Percentiles rank a stretch among this genome's conserved stretches.
Conservation (phyloP, 2,113 vertebrate genomes). For the Coreoperca whiteheadi region DNA sequence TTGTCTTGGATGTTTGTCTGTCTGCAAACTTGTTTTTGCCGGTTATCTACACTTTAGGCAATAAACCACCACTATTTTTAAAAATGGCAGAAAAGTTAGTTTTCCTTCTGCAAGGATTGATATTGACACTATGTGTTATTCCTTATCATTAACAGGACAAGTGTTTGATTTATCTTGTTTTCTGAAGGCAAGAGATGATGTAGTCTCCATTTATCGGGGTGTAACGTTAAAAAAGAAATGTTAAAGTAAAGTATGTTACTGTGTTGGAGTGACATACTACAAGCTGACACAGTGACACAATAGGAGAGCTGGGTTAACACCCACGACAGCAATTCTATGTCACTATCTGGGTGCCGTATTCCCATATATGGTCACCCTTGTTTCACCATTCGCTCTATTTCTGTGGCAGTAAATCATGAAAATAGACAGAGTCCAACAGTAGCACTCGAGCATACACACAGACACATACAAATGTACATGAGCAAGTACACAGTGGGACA, state of each 20-base stretch:
- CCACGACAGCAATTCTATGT: not conserved
- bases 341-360: not conserved
- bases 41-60: too few species aligned
- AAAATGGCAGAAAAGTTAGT: not conserved
- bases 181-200: not conserved
- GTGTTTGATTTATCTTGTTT: not conserved
- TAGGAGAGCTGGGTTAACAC: not conserved
- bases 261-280: not conserved
- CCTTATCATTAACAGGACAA: not conserved
- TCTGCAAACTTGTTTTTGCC: too few species aligned
- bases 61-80: too few species aligned
- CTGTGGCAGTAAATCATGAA: constrained; percentile 33
- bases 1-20: too few species aligned
- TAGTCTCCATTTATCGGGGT: not conserved
- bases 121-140: not conserved
- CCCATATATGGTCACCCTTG: constrained; percentile 13
- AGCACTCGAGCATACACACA: not conserved
- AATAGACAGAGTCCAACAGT: not conserved
- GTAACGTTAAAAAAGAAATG: not conserved
- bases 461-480: not conserved
- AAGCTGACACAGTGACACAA: not conserved
- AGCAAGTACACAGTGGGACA: constrained; percentile 4
- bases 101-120: not conserved
- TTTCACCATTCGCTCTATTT: constrained; percentile 29
- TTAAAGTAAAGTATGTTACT: not conserved